These are phyloP conservation scores for Leucoraja erinaceus DNA, from an alignment of 2,113 vertebrate species.

Conservation along the genomic window DNA sequence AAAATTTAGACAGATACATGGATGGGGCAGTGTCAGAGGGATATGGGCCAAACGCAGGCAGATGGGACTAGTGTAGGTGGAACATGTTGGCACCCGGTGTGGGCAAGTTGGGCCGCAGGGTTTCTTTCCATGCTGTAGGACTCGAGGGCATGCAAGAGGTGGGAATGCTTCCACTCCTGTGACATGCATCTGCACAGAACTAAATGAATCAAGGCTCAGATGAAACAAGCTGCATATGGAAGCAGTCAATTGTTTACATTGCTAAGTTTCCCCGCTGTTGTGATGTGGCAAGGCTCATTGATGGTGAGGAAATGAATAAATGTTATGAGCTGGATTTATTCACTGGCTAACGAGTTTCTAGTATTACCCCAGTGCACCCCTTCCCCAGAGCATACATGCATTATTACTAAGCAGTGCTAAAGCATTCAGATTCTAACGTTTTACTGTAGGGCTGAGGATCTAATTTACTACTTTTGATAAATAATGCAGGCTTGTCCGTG, in stretches of 20 bases:
- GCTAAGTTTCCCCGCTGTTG: background rate
- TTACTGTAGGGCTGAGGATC: background rate
- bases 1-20: too few species aligned
- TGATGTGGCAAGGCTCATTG: background rate
- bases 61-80: too few species aligned
- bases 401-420: background rate
- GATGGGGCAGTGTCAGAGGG: too few species aligned
- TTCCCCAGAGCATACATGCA: slow-evolving; percentile 5
- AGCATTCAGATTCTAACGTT: slow-evolving; percentile 3
- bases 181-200: too few species aligned
- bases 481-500: background rate
- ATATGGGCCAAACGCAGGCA: too few species aligned
- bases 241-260: background rate
- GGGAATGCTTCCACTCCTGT: background rate
- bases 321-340: background rate
- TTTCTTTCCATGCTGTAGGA: too few species aligned
- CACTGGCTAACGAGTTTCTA: slow-evolving; percentile 5
- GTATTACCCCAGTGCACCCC: slow-evolving; percentile 17
- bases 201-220: background rate
- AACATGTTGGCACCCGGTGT: too few species aligned
- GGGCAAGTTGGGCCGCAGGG: too few species aligned
- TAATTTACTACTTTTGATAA: background rate
- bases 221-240: background rate
- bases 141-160: background rate
- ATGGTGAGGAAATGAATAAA: slow-evolving; percentile 16